These are phyloP conservation scores for Microplitis demolitor DNA, from an alignment of 1,140 invertebrate species.

Conservation along the genomic window DNA sequence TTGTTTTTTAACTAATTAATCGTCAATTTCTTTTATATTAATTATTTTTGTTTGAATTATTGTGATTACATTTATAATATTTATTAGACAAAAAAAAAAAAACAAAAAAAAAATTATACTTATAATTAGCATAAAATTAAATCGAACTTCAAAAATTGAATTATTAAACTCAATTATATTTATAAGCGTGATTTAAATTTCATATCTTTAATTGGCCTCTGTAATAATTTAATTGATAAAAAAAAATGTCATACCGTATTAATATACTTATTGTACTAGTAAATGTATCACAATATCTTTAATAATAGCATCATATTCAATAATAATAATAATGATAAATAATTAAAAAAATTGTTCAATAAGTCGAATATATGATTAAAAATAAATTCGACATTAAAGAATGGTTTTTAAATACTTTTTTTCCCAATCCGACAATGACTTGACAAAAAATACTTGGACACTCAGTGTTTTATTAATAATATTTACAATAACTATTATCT, in stretches of 20 bases:
- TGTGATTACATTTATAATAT: too few species aligned
- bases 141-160: neutral
- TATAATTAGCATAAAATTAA: neutral
- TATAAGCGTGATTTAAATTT: neutral
- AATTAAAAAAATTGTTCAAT: conserved; percentile 7
- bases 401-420: conserved; percentile 18
- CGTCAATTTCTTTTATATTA: neutral
- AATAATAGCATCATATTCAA: neutral
- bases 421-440: conserved; percentile 4
- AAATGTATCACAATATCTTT: neutral
- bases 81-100: neutral
- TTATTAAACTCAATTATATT: neutral
- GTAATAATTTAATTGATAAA: neutral
- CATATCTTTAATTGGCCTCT: neutral
- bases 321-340: neutral
- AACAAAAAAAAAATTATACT: neutral
- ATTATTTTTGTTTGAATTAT: neutral
- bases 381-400: conserved; percentile 21
- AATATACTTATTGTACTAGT: neutral
- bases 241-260: neutral
- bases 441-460: neutral
- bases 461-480: neutral
- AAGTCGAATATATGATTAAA: neutral
- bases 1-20: neutral
- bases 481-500: too few species aligned